Conservation (phyloP, 2,797 vertebrate genomes). For the Gephyroberyx darwinii region DNA sequence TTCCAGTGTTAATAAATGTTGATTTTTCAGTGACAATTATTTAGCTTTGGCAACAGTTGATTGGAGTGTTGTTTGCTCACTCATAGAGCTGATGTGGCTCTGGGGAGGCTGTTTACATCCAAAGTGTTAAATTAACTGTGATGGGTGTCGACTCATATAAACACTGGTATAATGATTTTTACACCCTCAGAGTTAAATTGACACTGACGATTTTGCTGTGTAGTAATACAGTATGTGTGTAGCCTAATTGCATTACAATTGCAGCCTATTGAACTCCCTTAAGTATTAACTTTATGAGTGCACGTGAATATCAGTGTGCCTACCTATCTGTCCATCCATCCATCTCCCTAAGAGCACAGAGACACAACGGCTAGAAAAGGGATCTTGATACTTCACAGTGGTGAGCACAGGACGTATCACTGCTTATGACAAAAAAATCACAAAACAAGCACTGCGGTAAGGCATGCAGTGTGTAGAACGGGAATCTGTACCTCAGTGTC, state of each 20-base stretch:
- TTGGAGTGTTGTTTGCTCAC: background rate
- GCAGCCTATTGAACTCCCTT: background rate
- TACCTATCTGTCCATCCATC: conserved; percentile 12
- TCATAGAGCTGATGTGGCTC: background rate
- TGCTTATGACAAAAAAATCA: background rate
- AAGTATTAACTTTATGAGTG: background rate
- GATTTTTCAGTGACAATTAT: conserved; percentile 16
- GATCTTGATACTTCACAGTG: conserved; percentile 22
- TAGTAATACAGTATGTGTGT: background rate
- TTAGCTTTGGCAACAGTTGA: conserved; percentile 13
- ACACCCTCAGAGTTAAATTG: background rate
- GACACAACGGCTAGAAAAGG: conserved; percentile 5
- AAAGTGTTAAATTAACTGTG: background rate
- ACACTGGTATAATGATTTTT: background rate
- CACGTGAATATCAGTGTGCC: conserved; percentile 11
- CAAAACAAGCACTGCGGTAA: background rate
- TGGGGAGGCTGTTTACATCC: background rate
- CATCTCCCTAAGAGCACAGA: conserved; percentile 9
- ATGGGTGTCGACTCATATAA: background rate
- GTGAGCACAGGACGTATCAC: conserved; percentile 14
- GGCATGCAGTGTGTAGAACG: conserved; percentile 1
- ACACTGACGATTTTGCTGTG: background rate
- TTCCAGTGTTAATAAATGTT: background rate
- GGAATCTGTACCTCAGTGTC: conserved; percentile 2
- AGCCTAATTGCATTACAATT: background rate